phyloP scores from a whole-genome alignment of 1,140 invertebrate species.

The Atta colombica region DNA sequence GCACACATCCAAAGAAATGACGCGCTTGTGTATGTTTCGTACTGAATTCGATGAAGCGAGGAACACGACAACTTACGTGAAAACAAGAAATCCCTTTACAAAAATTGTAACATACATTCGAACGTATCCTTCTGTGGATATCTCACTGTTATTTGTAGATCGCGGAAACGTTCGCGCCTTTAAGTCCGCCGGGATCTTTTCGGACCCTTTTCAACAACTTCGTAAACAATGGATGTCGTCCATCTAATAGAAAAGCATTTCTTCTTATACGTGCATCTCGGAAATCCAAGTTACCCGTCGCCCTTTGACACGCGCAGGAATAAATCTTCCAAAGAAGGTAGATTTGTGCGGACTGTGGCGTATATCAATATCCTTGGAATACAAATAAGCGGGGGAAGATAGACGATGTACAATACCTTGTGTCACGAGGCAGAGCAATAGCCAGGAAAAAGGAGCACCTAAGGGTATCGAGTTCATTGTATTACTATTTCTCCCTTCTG shows the following conservation, averaged over 20 bases:
- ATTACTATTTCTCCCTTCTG: constrained; percentile 28
- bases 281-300: neutral
- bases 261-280: neutral
- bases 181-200: neutral
- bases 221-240: constrained; percentile 18
- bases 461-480: constrained; percentile 47
- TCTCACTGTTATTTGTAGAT: neutral
- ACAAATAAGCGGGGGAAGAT: constrained; percentile 49
- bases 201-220: neutral
- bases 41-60: constrained; percentile 11
- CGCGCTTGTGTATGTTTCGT: neutral
- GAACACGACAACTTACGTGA: constrained; percentile 24
- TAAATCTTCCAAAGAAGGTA: constrained; percentile 43
- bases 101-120: constrained; percentile 31
- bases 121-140: neutral
- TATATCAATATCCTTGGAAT: constrained; percentile 58
- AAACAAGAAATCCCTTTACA: constrained; percentile 23
- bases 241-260: constrained; percentile 23
- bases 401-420: neutral
- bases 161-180: neutral
- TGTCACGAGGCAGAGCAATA: neutral
- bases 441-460: neutral
- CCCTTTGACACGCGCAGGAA: constrained; percentile 31
- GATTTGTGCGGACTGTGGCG: constrained; percentile 29
- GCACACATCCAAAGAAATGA: constrained; percentile 35